These are phyloP conservation scores for Gymnodraco acuticeps DNA, from an alignment of 2,797 vertebrate genomes.

Conservation along the genomic window DNA sequence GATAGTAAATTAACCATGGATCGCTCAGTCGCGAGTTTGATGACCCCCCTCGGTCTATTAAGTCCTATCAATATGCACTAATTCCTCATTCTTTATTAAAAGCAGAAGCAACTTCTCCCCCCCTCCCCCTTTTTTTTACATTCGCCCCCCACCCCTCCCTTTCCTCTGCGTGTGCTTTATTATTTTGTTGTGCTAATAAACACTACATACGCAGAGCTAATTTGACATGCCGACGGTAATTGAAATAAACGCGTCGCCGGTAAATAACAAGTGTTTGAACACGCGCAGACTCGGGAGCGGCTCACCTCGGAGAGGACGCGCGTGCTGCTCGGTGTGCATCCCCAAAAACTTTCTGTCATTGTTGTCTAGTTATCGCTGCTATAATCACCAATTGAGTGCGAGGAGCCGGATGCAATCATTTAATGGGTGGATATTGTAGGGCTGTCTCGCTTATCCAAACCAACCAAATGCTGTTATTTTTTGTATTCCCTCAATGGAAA, in stretches of 20 bases:
- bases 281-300: conserved; percentile 34
- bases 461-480: conserved; percentile 16
- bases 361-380: conserved; percentile 38
- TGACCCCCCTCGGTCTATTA: conserved; percentile 83
- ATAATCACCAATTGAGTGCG: conserved; percentile 59
- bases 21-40: conserved; percentile 91
- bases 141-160: background rate
- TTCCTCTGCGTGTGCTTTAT: conserved; percentile 44
- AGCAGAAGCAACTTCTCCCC: conserved; percentile 58
- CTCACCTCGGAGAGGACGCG: conserved; percentile 7
- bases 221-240: conserved; percentile 80
- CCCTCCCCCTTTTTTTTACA: background rate
- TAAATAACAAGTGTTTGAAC: conserved; percentile 77
- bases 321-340: conserved; percentile 39
- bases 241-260: conserved; percentile 75
- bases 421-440: conserved; percentile 50
- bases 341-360: conserved; percentile 56
- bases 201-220: conserved; percentile 64
- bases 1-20: conserved; percentile 94
- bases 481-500: conserved; percentile 38
- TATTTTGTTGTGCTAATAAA: conserved; percentile 80
- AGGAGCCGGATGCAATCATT: conserved; percentile 47
- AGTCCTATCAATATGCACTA: conserved; percentile 85
- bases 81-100: conserved; percentile 82
- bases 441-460: conserved; percentile 54